Evolutionary conservation across 2,888 invertebrate species (phyloP), one percentile per base, ranked within the genome.

Genomic region (Lasioglossum marginatum): DNA sequence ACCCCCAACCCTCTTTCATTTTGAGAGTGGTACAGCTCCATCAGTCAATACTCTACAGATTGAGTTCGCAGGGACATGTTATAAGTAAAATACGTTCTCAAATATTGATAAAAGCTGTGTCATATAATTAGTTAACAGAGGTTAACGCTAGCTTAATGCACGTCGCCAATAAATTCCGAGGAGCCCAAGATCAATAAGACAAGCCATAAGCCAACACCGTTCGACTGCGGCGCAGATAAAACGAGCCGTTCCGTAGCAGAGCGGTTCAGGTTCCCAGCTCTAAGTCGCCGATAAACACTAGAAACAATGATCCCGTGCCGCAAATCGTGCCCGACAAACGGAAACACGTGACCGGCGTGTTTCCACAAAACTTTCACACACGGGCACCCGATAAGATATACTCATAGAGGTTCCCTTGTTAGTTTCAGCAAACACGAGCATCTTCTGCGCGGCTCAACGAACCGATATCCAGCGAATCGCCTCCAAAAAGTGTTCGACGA

Each of bases 391-490:
- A 63, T 63, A 63, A 63, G 63, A 63, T 63, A 63, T 16, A 3
- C 63, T 63, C 63, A 63, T 63, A 63, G 63, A 63, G 63, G 63
- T 31, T 16, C 63, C 34, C 70, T 70, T 70, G 70, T 70, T 70
- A 60, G 78, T 31, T 63, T 31, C 63, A 31, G 63, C 63, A 63
- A 63, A 63, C 63, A 63, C 31, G 16, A 63, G 63, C 63, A 31
- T 63, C 31, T 31, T 63, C 63, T 6, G 16, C 31, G 63, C 27
- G 63, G 63, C 63, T 19, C 27, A 31, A 16, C 31, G 31, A 63
- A 31, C 63, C 63, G 63, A 63, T 63, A 63, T 31, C 31, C 31
- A 63, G 19, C 63, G 63, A 6, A 63, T 31, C 63, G 63, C 16
- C 63, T 63, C 8, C 31, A 31, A 31, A 31, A 63, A 63, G 63